Evolutionary conservation across 1,140 invertebrate genomes (phyloP).

Genomic region (Coenobita brevimanus): DNA sequence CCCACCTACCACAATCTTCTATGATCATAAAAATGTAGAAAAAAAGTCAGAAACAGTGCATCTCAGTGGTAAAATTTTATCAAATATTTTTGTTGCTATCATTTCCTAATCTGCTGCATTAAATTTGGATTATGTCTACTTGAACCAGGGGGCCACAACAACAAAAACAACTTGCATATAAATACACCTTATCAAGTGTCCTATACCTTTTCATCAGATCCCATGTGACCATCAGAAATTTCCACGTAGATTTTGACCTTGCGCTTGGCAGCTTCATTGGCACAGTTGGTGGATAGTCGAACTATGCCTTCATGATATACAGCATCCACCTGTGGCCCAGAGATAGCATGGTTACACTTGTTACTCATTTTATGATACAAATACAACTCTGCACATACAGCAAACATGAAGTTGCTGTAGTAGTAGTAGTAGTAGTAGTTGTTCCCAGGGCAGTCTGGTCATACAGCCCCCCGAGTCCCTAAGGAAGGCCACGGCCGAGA

Average conservation of each 20-base stretch:
- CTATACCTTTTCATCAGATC: conserved; percentile 84
- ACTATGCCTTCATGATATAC: conserved; percentile 92
- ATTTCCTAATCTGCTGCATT: too few species aligned
- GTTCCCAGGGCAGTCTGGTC: too few species aligned
- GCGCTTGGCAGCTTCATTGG: conserved; percentile 82
- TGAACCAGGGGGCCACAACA: not conserved
- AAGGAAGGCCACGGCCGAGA: too few species aligned
- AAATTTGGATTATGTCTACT: too few species aligned
- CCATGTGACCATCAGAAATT: conserved; percentile 88
- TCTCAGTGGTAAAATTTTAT: not conserved
- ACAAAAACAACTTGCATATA: not conserved
- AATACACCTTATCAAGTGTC: not conserved
- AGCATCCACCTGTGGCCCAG: conserved; percentile 82
- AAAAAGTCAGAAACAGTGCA: not conserved
- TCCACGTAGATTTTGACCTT: conserved; percentile 83
- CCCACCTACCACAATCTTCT: too few species aligned
- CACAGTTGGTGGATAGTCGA: conserved; percentile 88
- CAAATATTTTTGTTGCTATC: too few species aligned
- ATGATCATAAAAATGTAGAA: too few species aligned
- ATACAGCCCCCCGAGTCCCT: too few species aligned
- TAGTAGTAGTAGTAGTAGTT: too few species aligned
- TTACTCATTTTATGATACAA: too few species aligned
- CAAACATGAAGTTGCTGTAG: too few species aligned
- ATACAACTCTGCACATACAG: too few species aligned
- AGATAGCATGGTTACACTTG: not conserved